Conservation (phyloP, 2,888 invertebrate genomes). For the Trissolcus japonicus region DNA sequence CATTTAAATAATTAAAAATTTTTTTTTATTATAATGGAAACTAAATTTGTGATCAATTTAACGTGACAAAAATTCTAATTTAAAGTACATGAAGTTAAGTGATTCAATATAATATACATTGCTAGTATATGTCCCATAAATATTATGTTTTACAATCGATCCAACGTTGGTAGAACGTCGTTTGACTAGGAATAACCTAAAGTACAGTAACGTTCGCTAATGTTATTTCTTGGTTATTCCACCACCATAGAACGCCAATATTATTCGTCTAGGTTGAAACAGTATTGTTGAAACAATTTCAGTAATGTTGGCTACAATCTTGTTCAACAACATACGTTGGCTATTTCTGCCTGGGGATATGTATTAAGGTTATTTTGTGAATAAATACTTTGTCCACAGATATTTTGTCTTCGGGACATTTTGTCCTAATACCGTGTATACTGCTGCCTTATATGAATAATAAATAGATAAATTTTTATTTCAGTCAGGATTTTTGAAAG, state of each 20-base stretch:
- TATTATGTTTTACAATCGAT: not conserved
- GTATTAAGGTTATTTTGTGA: too few relatives aligned
- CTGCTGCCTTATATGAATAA: too few relatives aligned
- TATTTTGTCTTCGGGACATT: too few relatives aligned
- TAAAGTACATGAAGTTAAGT: not conserved
- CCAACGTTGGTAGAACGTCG: not conserved
- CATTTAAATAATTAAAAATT: not conserved
- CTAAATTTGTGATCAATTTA: too few relatives aligned
- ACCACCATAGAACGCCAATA: not conserved
- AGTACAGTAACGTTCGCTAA: not conserved
- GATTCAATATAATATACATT: not conserved
- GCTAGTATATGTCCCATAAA: too few relatives aligned
- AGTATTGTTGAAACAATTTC: not conserved
- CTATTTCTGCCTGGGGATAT: too few relatives aligned
- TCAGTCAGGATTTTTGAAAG: too few relatives aligned
- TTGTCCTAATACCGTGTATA: too few relatives aligned
- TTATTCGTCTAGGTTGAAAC: not conserved
- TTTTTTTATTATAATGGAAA: not conserved
- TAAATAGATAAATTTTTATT: too few relatives aligned
- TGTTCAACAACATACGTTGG: not conserved
- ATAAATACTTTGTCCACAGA: too few relatives aligned
- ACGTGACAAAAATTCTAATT: not conserved
- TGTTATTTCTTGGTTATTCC: not conserved
- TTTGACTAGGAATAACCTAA: not conserved
- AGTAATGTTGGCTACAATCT: not conserved